phyloP scores from a whole-genome alignment of 2,113 vertebrate genomes.

The Gadus macrocephalus region DNA sequence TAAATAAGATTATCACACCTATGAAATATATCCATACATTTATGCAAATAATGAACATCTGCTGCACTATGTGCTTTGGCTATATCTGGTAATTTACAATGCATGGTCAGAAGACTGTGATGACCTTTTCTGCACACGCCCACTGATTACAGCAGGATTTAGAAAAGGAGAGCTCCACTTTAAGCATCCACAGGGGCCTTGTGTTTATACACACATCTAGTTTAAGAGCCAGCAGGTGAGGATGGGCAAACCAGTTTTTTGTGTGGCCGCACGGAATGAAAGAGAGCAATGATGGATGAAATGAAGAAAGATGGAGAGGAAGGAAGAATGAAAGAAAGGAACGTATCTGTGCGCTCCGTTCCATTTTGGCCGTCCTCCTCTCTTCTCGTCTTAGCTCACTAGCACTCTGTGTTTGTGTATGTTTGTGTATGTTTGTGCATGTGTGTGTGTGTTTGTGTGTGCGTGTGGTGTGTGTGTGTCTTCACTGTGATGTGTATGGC shows the following conservation, averaged over 20 bases:
- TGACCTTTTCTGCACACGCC: no score
- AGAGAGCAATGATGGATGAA: background rate
- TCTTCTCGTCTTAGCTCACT: no score
- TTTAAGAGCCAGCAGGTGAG: background rate
- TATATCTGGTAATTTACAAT: no score
- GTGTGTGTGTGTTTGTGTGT: background rate
- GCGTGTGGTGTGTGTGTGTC: slow-evolving; percentile 23
- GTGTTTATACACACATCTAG: no score
- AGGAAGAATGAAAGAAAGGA: background rate
- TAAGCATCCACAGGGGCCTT: background rate
- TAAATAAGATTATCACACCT: background rate
- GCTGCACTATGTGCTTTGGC: background rate
- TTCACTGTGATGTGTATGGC: slow-evolving; percentile 61
- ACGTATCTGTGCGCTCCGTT: background rate
- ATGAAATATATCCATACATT: background rate
- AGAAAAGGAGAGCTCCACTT: no score
- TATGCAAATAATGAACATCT: background rate
- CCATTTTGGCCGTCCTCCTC: no score
- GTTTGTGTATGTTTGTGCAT: no score
- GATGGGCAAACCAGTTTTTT: background rate
- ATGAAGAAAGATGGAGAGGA: background rate
- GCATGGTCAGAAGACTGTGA: no score
- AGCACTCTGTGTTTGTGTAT: no score
- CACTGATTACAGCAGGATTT: no score
- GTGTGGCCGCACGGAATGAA: background rate